These are phyloP conservation scores for Dromius quadrimaculatus DNA, from an alignment of 2,888 invertebrate species.

Conservation along the genomic window DNA sequence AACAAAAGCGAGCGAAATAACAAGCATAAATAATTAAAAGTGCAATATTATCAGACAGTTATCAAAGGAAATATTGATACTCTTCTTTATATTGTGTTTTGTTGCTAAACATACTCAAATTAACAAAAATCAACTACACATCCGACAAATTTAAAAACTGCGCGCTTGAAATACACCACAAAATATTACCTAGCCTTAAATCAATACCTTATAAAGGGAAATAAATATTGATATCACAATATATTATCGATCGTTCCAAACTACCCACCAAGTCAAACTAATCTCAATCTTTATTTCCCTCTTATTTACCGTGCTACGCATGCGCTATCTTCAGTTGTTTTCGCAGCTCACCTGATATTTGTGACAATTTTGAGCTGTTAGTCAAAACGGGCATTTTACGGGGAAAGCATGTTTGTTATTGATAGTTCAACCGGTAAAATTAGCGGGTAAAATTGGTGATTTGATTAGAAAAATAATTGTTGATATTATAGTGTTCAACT, in stretches of 20 bases:
- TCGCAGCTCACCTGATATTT: constrained; percentile 35
- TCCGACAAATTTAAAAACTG: constrained; percentile 2
- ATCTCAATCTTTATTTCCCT: constrained; percentile 18
- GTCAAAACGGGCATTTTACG: background rate
- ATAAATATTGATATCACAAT: constrained; percentile 16
- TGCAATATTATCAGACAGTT: background rate
- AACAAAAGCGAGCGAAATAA: too few relatives aligned
- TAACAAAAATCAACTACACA: too few relatives aligned
- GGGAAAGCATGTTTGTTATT: background rate
- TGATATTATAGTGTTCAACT: background rate
- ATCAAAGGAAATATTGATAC: constrained; percentile 8
- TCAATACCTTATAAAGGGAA: constrained; percentile 25
- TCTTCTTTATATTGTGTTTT: too few relatives aligned
- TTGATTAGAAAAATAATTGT: background rate
- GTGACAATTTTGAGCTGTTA: background rate
- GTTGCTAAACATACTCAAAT: too few relatives aligned
- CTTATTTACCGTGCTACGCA: background rate
- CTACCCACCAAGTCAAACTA: background rate
- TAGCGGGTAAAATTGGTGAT: background rate
- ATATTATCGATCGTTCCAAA: constrained; percentile 6
- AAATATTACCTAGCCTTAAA: constrained; percentile 19
- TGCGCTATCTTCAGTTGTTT: constrained; percentile 38
- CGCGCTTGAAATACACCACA: background rate
- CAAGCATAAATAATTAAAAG: background rate
- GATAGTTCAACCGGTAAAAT: background rate